A percentile compares a stretch with the other conserved stretches of the same genome.
phyloP scores from a whole-genome alignment of 2,888 invertebrate genomes.

The Habroteleia sp. region DNA sequence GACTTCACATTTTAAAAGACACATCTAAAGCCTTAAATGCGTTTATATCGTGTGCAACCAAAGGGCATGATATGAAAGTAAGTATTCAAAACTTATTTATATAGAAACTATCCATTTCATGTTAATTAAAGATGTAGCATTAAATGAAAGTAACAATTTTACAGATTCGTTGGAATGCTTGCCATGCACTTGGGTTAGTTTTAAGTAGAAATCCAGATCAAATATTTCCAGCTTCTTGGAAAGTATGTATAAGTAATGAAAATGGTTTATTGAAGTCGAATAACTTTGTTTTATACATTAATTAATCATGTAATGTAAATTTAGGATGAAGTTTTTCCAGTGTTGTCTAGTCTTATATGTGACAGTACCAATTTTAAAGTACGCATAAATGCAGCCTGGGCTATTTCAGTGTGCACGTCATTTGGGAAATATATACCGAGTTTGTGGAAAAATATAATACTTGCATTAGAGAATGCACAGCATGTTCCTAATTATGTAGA shows the following conservation, averaged over 20 bases:
- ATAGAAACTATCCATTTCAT: too few species aligned
- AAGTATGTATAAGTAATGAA: slow-evolving; percentile 76
- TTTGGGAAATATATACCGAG: slow-evolving; percentile 85
- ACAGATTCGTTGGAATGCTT: slow-evolving; percentile 93
- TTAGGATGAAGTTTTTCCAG: slow-evolving; percentile 85
- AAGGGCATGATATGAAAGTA: slow-evolving; percentile 90
- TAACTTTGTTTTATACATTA: too few species aligned
- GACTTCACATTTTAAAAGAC: slow-evolving; percentile 82
- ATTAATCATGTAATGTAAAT: slow-evolving; percentile 54
- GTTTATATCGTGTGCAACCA: slow-evolving; percentile 86
- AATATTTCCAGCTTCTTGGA: slow-evolving; percentile 78
- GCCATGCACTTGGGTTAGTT: slow-evolving; percentile 91
- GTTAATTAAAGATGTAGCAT: too few species aligned
- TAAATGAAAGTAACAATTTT: too few species aligned
- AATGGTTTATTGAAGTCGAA: not conserved
- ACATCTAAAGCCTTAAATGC: slow-evolving; percentile 85
- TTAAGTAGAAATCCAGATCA: slow-evolving; percentile 83
- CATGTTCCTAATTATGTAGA: slow-evolving; percentile 91
- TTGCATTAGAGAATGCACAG: slow-evolving; percentile 89
- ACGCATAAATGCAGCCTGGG: slow-evolving; percentile 91
- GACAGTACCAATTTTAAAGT: slow-evolving; percentile 94
- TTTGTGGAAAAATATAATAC: slow-evolving; percentile 88
- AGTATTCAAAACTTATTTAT: slow-evolving; percentile 19
- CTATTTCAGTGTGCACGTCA: slow-evolving; percentile 85
- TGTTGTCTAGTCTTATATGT: slow-evolving; percentile 85